Evolutionary conservation across 2,888 invertebrate genomes (phyloP).

Genomic region (Drosophila fungiperda): DNA sequence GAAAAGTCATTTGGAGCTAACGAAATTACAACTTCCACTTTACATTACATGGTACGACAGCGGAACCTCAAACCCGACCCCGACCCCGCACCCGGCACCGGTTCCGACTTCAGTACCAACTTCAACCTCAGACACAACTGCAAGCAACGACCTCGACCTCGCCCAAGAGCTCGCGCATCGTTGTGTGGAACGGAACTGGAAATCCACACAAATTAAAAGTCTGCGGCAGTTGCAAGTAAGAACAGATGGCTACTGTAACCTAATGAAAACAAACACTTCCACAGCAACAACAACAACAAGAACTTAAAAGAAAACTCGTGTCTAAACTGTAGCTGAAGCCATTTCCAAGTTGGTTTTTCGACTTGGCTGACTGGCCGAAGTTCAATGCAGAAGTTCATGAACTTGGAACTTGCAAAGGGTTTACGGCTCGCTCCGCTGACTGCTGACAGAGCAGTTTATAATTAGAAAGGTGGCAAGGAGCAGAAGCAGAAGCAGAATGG

Average conservation of each 20-base stretch:
- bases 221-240: conserved; percentile 61
- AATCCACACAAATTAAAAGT: conserved; percentile 76
- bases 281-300: conserved; percentile 39
- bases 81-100: neutral
- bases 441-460: conserved; percentile 78
- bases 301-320: conserved; percentile 48
- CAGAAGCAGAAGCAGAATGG: neutral
- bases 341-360: conserved; percentile 66
- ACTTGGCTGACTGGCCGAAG: conserved; percentile 65
- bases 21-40: conserved; percentile 79
- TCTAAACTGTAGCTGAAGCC: conserved; percentile 55
- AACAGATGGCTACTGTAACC: conserved; percentile 74
- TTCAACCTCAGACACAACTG: conserved; percentile 16
- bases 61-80: conserved; percentile 56
- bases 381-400: conserved; percentile 82
- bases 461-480: conserved; percentile 63
- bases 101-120: neutral
- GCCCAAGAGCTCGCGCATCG: conserved; percentile 41
- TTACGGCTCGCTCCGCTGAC: conserved; percentile 45
- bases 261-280: conserved; percentile 70
- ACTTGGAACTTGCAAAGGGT: conserved; percentile 73
- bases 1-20: conserved; percentile 76
- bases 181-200: conserved; percentile 57
- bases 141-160: conserved; percentile 49
- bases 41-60: conserved; percentile 71